Base-by-base conservation (phyloP, 1,140 invertebrate genomes). In the Solenopsis invicta region DNA sequence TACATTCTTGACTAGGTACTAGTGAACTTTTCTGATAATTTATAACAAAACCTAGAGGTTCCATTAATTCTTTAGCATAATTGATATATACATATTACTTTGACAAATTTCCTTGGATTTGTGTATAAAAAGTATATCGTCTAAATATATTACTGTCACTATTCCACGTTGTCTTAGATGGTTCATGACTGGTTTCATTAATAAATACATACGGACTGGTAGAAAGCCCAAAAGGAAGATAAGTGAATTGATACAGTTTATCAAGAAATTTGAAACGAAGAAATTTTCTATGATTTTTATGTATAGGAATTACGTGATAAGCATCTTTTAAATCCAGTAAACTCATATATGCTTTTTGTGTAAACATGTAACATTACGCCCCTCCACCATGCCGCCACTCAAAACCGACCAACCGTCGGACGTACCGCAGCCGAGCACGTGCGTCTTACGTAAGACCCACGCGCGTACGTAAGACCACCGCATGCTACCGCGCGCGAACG, bases 61-160 rank as follows among this genome's bases (percentile, higher is more conserved):
- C n/a, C n/a, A n/a, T 6, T 2, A 81, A 21, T 4, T 34, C 41
- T 54, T 37, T 18, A 1, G 50, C 21, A 8, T 18, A 9, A 4
- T 67, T n/a, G 9, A n/a, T n/a, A n/a, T n/a, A n/a, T n/a, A n/a
- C n/a, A 81, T 41, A 52, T 66, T 67, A 2, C 56, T 41, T 56
- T 41, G 13, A 16, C 78, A 69, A 2, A 18, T 6, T 18, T 66
- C 4, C n/a, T n/a, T n/a, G n/a, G n/a, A n/a, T n/a, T n/a, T n/a
- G n/a, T n/a, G n/a, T n/a, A n/a, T n/a, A n/a, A 24, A 80, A n/a
- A 50, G 10, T 48, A 76, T 62, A 77, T 77, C 56, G 29, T 80
- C 45, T 18, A 67, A 18, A 21, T 80, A 80, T 45, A 54, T 29
- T 29, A 80, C 13, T 54, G n/a, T 72, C 21, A 10, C 0, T 2